Percentiles rank a stretch among this genome's conserved stretches.
phyloP scores from a whole-genome alignment of 2,113 vertebrate genomes.

The Austrofundulus limnaeus region DNA sequence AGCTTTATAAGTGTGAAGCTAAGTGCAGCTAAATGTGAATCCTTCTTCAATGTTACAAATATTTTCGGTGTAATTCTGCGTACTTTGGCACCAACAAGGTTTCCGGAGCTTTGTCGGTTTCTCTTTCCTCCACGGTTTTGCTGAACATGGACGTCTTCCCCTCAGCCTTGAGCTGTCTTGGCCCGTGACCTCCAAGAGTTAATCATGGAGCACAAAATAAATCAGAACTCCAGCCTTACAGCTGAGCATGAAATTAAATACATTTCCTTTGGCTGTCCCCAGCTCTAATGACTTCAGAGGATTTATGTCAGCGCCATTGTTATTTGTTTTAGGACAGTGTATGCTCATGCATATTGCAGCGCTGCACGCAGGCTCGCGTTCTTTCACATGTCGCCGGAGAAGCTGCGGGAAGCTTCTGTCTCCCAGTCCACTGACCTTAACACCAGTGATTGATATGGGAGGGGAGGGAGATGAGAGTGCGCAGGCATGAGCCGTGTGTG shows the following conservation, averaged over 20 bases:
- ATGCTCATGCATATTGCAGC: conserved; percentile 2
- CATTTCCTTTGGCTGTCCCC: conserved; percentile 40
- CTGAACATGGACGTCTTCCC: conserved; percentile 8
- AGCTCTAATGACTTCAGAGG: conserved; percentile 50
- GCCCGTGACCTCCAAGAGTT: conserved; percentile 41
- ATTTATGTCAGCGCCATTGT: conserved; percentile 27
- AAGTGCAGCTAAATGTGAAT: conserved; percentile 1
- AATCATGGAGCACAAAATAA: conserved; percentile 42
- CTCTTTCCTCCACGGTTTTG: conserved; percentile 7
- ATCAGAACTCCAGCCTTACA: conserved; percentile 28
- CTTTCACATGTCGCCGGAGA: conserved; percentile 35
- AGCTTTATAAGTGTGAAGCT: conserved; percentile 3
- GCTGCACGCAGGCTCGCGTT: conserved; percentile 34
- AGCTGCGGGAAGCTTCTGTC: conserved; percentile 19
- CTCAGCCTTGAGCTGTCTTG: conserved; percentile 25
- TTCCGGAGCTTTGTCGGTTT: background rate
- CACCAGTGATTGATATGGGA: conserved; percentile 56
- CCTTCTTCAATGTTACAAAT: conserved; percentile 20
- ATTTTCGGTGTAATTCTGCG: conserved; percentile 8
- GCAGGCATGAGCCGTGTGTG: conserved; percentile 16
- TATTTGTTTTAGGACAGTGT: conserved; percentile 42
- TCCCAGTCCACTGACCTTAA: conserved; percentile 61
- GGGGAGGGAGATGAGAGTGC: conserved; percentile 2
- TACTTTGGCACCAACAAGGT: conserved; percentile 6
- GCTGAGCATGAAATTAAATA: conserved; percentile 57